These are phyloP conservation scores for Synanthedon vespiformis DNA, from an alignment of 2,888 invertebrate species.

Conservation along the genomic window DNA sequence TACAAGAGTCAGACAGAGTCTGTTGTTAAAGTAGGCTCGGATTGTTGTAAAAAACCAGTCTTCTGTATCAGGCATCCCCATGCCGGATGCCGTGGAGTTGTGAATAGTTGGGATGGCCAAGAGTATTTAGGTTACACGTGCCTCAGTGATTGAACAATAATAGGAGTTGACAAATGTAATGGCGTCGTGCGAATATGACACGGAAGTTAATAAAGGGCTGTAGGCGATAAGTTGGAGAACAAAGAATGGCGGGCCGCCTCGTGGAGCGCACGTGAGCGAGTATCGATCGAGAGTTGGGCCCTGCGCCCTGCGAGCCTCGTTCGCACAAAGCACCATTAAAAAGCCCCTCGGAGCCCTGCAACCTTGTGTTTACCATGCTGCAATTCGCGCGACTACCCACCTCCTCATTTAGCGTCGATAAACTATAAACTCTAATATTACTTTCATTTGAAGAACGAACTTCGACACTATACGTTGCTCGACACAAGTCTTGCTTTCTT, in stretches of 20 bases:
- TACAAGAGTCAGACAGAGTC: background rate
- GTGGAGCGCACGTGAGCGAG: slow-evolving; percentile 25
- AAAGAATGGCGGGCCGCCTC: slow-evolving; percentile 23
- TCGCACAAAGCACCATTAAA: slow-evolving; percentile 22
- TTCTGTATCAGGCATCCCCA: background rate
- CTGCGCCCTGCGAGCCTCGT: slow-evolving; percentile 15
- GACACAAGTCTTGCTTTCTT: no score
- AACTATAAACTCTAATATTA: no score
- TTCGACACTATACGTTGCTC: no score
- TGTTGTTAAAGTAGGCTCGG: background rate
- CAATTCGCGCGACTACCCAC: slow-evolving; percentile 13
- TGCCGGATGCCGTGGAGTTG: background rate
- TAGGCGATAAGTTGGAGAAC: slow-evolving; percentile 22
- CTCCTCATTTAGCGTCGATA: no score
- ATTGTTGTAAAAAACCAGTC: background rate
- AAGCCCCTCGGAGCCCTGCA: slow-evolving; percentile 7
- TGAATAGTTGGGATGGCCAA: no score
- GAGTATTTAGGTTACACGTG: background rate
- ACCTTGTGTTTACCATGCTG: slow-evolving; percentile 18
- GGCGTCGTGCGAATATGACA: slow-evolving; percentile 10
- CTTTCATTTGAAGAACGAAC: no score
- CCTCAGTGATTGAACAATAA: background rate
- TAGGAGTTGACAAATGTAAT: background rate
- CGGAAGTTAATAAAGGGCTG: slow-evolving; percentile 16
- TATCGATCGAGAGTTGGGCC: slow-evolving; percentile 28